phyloP scores from a whole-genome alignment of 2,888 invertebrate genomes.

The Lymantria dispar region DNA sequence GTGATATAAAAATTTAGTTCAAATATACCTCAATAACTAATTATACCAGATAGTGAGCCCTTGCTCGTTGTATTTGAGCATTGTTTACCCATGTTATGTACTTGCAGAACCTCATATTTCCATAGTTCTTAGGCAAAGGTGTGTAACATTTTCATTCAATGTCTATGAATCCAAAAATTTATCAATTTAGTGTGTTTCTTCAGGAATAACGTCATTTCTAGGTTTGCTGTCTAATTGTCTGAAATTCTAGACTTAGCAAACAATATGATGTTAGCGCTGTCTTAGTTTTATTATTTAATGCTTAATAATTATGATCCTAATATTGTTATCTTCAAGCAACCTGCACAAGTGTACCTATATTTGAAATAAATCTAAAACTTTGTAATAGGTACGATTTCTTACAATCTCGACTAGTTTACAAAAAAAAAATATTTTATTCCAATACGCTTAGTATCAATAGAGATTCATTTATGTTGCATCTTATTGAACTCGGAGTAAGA shows the following conservation, averaged over 20 bases:
- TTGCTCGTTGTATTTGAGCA: not conserved
- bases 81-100: conserved; percentile 16
- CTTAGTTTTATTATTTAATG: conserved; percentile 44
- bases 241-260: conserved; percentile 39
- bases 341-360: not conserved
- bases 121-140: conserved; percentile 34
- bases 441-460: conserved; percentile 25
- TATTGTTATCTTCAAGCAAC: conserved; percentile 10
- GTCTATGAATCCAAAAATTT: conserved; percentile 14
- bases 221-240: conserved; percentile 32
- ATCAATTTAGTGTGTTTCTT: not conserved
- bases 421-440: not conserved
- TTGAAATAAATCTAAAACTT: not conserved
- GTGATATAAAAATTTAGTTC: not conserved
- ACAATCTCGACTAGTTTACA: not conserved
- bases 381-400: not conserved
- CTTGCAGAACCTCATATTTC: conserved; percentile 16
- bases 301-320: conserved; percentile 30
- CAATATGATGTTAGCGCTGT: conserved; percentile 60
- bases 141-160: conserved; percentile 33
- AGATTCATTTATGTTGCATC: conserved; percentile 9
- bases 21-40: not conserved
- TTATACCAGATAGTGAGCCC: not conserved
- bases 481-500: not conserved
- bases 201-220: conserved; percentile 19